phyloP scores from a whole-genome alignment of 2,797 vertebrate genomes.

The Spheniscus humboldti region DNA sequence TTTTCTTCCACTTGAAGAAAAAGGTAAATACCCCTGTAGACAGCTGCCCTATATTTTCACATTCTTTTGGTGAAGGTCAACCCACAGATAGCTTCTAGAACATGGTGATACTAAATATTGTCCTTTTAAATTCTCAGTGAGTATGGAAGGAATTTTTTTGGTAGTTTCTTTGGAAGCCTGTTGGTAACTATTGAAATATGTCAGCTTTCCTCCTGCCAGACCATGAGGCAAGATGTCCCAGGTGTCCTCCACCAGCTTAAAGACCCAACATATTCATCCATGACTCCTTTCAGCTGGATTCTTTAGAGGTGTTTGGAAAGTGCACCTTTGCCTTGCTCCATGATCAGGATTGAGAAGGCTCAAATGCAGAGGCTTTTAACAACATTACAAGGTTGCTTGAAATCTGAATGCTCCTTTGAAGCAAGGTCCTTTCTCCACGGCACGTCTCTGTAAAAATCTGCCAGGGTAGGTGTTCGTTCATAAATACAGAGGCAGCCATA shows the following conservation, averaged over 20 bases:
- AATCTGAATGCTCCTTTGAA: background rate
- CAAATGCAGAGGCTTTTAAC: background rate
- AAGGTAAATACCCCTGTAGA: background rate
- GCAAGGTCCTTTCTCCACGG: background rate
- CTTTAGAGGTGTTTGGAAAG: background rate
- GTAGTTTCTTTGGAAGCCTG: background rate
- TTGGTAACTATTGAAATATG: background rate
- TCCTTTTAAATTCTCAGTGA: background rate
- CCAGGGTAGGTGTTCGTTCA: accelerated
- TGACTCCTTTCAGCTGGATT: background rate
- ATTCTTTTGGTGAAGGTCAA: conserved; percentile 33
- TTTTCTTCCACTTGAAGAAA: background rate
- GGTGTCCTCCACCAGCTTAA: background rate
- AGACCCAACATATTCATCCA: background rate
- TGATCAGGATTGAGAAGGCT: background rate
- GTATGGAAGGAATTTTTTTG: background rate
- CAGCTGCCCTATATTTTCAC: background rate
- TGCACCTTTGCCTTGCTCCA: background rate
- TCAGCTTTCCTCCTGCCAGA: background rate
- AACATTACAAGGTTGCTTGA: background rate
- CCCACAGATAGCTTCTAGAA: background rate
- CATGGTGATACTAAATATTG: background rate
- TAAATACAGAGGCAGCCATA: background rate
- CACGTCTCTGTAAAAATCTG: background rate
- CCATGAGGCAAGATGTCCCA: background rate